A percentile compares a stretch with the other conserved stretches of the same genome.
Conservation (phyloP, 2,797 vertebrate species). For the Cheirogaleus major region DNA sequence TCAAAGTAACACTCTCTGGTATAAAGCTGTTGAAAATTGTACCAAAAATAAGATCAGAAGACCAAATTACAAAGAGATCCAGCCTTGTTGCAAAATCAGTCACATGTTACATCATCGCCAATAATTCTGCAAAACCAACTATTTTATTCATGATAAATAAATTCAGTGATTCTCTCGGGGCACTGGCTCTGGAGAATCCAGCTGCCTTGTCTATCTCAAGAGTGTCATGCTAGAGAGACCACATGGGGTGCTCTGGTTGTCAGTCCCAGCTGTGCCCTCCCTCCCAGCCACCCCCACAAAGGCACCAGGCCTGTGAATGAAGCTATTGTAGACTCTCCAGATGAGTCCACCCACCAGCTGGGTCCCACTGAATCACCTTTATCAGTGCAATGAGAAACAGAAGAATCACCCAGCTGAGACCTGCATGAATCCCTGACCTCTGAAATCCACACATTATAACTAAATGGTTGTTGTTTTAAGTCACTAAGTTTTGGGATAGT, state of each 20-base stretch:
- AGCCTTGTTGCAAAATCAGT: neutral
- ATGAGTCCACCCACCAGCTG: neutral
- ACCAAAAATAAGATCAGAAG: neutral
- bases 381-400: neutral
- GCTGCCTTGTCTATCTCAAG: neutral
- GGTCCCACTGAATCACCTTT: neutral
- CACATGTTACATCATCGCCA: neutral
- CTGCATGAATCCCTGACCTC: neutral
- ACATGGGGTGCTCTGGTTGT: neutral
- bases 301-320: too few relatives aligned
- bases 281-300: too few relatives aligned
- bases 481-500: neutral
- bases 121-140: neutral
- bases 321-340: too few relatives aligned
- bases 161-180: neutral
- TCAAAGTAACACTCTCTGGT: neutral
- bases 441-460: neutral
- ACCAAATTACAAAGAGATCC: neutral
- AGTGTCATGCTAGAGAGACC: neutral
- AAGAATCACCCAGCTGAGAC: neutral
- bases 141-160: neutral
- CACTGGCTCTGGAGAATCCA: neutral
- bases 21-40: neutral
- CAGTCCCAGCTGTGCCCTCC: neutral
- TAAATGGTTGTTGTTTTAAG: neutral